phyloP scores from a whole-genome alignment of 2,888 invertebrate species.

The Prionchulus punctatus region DNA sequence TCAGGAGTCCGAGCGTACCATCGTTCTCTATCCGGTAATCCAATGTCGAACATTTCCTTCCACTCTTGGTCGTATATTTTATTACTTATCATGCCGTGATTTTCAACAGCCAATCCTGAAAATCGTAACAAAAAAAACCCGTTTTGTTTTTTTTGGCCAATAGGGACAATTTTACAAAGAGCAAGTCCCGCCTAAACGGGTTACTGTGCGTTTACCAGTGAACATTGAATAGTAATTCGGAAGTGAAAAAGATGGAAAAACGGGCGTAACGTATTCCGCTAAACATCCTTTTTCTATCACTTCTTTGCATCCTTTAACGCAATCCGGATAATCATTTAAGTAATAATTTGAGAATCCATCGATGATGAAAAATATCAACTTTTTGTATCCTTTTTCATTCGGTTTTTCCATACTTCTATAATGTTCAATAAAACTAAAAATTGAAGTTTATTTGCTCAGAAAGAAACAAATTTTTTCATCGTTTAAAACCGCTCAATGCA shows the following conservation, averaged over 20 bases:
- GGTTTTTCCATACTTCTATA: too few relatives aligned
- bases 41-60: neutral
- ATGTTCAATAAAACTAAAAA: too few relatives aligned
- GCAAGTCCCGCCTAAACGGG: too few relatives aligned
- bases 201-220: too few relatives aligned
- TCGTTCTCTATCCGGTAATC: neutral
- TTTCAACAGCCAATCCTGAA: neutral
- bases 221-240: neutral
- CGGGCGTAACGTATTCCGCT: neutral
- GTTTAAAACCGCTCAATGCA: too few relatives aligned
- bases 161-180: too few relatives aligned
- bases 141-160: too few relatives aligned
- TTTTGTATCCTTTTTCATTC: neutral
- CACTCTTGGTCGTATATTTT: neutral
- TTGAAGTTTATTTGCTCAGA: too few relatives aligned
- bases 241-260: neutral
- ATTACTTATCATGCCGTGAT: neutral
- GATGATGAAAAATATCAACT: neutral
- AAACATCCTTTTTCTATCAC: neutral
- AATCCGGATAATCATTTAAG: neutral
- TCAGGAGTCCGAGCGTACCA: neutral
- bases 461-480: too few relatives aligned
- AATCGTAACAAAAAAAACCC: too few relatives aligned
- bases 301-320: neutral
- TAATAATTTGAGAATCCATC: neutral